Evolutionary conservation across 2,113 vertebrate species (phyloP).

Genomic region (Regulus satrapa): DNA sequence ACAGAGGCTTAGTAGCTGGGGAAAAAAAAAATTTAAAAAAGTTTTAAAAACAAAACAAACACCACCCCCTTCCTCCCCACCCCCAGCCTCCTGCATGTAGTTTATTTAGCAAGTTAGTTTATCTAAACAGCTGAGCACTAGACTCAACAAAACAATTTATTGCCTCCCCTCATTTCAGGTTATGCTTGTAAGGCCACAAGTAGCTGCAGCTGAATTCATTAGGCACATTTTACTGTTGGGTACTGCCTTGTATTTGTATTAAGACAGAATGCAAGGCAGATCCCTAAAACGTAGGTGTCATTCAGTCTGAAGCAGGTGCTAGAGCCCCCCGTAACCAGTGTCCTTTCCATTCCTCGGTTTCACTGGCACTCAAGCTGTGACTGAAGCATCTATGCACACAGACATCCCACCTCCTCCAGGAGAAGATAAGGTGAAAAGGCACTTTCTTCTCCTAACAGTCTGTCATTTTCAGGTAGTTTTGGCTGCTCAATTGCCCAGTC

Average conservation of each 20-base stretch:
- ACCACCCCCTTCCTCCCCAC: too few species aligned
- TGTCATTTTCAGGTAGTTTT: not conserved
- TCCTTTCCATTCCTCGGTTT: not conserved
- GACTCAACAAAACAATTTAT: not conserved
- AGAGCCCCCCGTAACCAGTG: not conserved
- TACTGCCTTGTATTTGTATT: not conserved
- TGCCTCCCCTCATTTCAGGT: not conserved
- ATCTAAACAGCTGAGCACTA: not conserved
- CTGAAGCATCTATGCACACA: not conserved
- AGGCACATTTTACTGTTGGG: fast-evolving
- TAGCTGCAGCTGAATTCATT: not conserved
- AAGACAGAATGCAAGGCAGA: not conserved
- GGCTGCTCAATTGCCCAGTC: not conserved
- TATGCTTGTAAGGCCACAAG: not conserved
- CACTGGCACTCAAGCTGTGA: not conserved
- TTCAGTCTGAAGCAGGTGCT: not conserved
- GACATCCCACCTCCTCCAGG: not conserved
- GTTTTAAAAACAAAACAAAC: not conserved
- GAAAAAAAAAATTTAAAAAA: not conserved
- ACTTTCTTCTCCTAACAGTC: not conserved
- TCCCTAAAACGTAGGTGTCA: not conserved
- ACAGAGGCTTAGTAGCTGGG: not conserved
- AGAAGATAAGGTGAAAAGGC: not conserved
- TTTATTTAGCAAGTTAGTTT: not conserved
- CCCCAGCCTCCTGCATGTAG: not conserved